Evolutionary conservation across 2,113 vertebrate genomes (phyloP), one percentile per base, ranked within the genome.

Genomic region (Festucalex cinctus): DNA sequence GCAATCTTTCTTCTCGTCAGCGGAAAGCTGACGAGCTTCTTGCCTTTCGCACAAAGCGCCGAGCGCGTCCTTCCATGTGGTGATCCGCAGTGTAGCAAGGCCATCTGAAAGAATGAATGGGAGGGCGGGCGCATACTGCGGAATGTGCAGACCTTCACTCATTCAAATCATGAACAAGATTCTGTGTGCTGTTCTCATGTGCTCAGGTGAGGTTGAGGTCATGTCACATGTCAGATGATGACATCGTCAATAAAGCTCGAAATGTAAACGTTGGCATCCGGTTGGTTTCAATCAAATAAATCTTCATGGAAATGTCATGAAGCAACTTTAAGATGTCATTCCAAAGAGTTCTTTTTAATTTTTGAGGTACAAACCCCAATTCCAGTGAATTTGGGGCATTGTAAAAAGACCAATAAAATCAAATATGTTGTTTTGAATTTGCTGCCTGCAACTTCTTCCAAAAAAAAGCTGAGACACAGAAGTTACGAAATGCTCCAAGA

Each of bases 1-100:
- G 37, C 32, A 53, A 65, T 84, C 81, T 65, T 62, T 62, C 39
- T 85, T 66, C 44, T n/a, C 65, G 71, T 65, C 72, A 67, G 54
- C 64, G 54, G 71, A 54, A 68, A 57, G 28, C 48, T 73, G 60
- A n/a, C n/a, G n/a, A n/a, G 65, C 54, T 67, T 63, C 68, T 54
- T 68, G 73, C 61, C 46, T 51, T 73, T 75, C 9, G 35, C 76
- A 57, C 70, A 36, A 63, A 60, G 62, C 70, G 54, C 41, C 28
- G 68, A 77, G 66, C 37, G 37, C 51, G 13, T 37, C 43, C 53
- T 56, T 88, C 83, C 56, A 73, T 77, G 76, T 53, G 67, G 26
- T 59, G 71, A 85, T 79, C 20, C 65, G 75, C 69, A 73, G 70
- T 10, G 44, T 44, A 62, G 36, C 19, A 28, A 74, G 78, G 78